Conservation (phyloP, 1,140 invertebrate genomes). For the Lerema accius region DNA sequence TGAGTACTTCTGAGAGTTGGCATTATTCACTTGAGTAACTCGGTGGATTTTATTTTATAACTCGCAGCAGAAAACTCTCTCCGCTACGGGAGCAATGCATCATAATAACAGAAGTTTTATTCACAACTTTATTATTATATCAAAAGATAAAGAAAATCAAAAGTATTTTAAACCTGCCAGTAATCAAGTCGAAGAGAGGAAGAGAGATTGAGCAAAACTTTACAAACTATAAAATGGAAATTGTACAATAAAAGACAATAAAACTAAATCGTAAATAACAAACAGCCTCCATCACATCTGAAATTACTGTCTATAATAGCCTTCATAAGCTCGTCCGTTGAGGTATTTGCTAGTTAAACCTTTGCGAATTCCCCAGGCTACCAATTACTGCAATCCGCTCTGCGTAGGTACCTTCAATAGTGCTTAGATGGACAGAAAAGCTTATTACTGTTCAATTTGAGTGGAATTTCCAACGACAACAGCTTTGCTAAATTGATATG, state of each 20-base stretch:
- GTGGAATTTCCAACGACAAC: background rate
- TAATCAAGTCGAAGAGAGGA: no score
- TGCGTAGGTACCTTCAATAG: constrained; percentile 1
- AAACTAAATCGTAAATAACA: no score
- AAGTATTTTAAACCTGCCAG: no score
- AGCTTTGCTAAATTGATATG: no score
- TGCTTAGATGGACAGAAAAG: background rate
- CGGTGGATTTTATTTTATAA: background rate
- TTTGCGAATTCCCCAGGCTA: constrained; percentile 23
- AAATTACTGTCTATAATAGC: background rate
- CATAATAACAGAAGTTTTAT: no score
- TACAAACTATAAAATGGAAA: no score
- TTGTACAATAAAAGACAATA: no score
- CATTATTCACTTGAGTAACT: background rate
- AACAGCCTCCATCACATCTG: constrained; percentile 1
- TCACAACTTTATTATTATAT: no score
- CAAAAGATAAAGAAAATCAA: no score
- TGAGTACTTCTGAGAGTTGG: background rate
- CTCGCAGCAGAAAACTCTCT: no score
- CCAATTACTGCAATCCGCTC: constrained; percentile 23
- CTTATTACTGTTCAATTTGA: background rate
- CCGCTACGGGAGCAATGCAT: background rate
- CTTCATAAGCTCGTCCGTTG: constrained; percentile 7
- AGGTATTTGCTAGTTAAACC: constrained; percentile 31
- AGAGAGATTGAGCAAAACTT: no score